Conservation (phyloP, 2,797 vertebrate species). For the Pteropus rufus region DNA sequence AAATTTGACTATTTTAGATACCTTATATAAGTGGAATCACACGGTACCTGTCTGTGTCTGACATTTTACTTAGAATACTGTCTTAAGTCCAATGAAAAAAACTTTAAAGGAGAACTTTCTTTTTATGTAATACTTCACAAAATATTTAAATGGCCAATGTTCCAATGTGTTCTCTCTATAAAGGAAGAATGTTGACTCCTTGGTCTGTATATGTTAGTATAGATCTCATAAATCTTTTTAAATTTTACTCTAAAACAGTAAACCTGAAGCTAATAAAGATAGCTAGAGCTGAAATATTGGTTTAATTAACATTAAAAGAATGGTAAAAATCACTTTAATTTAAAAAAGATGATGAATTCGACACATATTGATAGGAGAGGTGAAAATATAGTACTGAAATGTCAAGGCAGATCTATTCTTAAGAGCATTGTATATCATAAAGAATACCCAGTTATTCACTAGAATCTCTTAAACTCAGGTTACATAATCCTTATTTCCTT, state of each 20-base stretch:
- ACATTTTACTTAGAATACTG: background rate
- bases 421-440: background rate
- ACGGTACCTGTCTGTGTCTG: background rate
- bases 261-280: background rate
- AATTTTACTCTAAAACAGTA: background rate
- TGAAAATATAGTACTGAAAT: rapidly evolving
- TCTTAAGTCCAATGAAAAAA: background rate
- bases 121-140: background rate
- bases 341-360: background rate
- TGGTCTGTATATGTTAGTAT: background rate
- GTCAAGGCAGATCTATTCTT: rapidly evolving
- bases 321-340: background rate
- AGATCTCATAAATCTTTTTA: background rate
- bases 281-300: background rate
- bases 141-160: background rate
- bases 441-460: background rate
- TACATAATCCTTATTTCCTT: background rate
- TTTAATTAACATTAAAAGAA: background rate
- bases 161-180: background rate
- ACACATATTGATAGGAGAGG: background rate
- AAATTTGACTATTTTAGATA: background rate
- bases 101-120: background rate
- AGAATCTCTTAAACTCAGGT: background rate
- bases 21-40: background rate
- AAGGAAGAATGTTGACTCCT: background rate